Percentiles rank a stretch among this genome's conserved stretches.
These are phyloP conservation scores for Mythimna pallens DNA, from an alignment of 2,888 invertebrate species.

Conservation along the genomic window DNA sequence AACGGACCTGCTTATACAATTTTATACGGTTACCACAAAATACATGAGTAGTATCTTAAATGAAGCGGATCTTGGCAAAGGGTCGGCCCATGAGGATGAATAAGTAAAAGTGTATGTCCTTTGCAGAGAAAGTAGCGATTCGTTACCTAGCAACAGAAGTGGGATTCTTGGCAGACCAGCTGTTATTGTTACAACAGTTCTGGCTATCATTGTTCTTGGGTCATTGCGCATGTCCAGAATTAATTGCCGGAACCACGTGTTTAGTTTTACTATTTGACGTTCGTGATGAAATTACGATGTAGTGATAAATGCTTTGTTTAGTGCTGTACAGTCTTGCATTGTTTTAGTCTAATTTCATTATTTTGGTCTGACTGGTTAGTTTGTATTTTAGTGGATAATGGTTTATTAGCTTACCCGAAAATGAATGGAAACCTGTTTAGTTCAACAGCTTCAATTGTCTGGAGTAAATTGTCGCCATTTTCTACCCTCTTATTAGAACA, in stretches of 20 bases:
- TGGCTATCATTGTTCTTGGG: conserved; percentile 46
- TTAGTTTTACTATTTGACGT: conserved; percentile 48
- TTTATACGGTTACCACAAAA: conserved; percentile 31
- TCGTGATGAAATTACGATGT: conserved; percentile 49
- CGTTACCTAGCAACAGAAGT: conserved; percentile 20
- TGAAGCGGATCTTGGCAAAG: conserved; percentile 50
- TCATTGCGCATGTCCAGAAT: conserved; percentile 50
- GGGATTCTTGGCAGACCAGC: conserved; percentile 47
- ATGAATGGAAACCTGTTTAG: not conserved
- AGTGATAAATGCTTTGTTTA: conserved; percentile 49
- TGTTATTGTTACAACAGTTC: conserved; percentile 37
- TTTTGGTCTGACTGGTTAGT: conserved; percentile 18
- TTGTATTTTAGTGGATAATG: not conserved
- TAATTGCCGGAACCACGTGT: conserved; percentile 48
- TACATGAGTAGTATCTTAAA: conserved; percentile 40
- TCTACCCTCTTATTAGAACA: conserved; percentile 13
- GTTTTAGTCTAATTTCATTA: conserved; percentile 36
- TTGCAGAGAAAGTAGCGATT: conserved; percentile 44
- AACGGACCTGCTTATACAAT: conserved; percentile 28
- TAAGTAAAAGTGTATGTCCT: conserved; percentile 36
- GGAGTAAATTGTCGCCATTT: not conserved
- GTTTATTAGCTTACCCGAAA: not conserved
- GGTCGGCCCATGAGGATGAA: conserved; percentile 22
- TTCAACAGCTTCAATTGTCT: too few relatives aligned
- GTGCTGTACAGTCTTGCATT: conserved; percentile 29